A percentile compares a stretch with the other conserved stretches of the same genome.
Conservation (phyloP, 2,113 vertebrate genomes). For the Thymallus thymallus region DNA sequence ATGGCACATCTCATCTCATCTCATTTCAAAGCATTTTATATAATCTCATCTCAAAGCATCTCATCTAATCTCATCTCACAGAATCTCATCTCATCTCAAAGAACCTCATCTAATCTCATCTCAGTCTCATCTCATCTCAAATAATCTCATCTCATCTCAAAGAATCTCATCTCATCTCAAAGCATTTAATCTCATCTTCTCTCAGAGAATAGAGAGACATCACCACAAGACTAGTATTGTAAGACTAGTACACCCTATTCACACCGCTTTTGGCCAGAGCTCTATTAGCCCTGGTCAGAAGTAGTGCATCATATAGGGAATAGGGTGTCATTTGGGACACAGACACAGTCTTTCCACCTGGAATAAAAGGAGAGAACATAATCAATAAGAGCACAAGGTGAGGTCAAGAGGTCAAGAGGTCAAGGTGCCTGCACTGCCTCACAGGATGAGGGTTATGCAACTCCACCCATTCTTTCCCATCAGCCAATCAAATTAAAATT, state of each 20-base stretch:
- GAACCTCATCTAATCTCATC: conserved; percentile 27
- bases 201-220: conserved; percentile 48
- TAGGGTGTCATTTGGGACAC: too few species aligned
- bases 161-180: too few species aligned
- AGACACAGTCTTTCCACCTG: not conserved
- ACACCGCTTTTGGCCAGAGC: too few species aligned
- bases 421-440: conserved; percentile 52
- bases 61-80: conserved; percentile 44
- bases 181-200: conserved; percentile 35
- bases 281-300: too few species aligned
- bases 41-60: conserved; percentile 21
- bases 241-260: too few species aligned
- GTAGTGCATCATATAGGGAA: too few species aligned
- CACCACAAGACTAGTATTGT: conserved; percentile 50
- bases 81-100: conserved; percentile 47
- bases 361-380: conserved; percentile 33
- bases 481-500: too few species aligned
- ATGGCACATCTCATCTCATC: conserved; percentile 44
- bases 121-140: too few species aligned
- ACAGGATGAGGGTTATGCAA: conserved; percentile 1
- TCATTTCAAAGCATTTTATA: too few species aligned
- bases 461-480: too few species aligned
- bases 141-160: conserved; percentile 45
- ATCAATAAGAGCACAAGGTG: conserved; percentile 64
- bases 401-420: conserved; percentile 53